Evolutionary conservation across 1,140 invertebrate genomes (phyloP).

Genomic region (Lamellibrachia luymesi): DNA sequence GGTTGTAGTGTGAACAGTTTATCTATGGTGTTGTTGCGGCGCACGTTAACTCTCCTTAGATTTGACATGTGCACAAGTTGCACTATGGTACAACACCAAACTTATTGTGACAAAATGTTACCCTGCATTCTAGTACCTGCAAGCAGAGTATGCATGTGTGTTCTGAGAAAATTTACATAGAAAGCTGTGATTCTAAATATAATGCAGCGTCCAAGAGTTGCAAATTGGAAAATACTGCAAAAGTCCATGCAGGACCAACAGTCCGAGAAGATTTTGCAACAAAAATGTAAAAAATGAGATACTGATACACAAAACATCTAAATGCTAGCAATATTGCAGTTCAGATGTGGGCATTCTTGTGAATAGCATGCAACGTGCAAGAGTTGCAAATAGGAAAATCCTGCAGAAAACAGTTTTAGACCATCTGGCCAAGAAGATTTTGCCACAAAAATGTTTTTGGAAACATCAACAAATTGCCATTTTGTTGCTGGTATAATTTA

Average conservation of each 20-base stretch:
- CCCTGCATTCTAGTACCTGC: neutral
- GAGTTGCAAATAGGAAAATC: neutral
- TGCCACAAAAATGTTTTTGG: neutral
- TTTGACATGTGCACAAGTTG: neutral
- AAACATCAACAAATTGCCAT: neutral
- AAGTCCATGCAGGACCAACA: neutral
- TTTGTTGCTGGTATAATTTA: neutral
- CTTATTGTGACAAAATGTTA: neutral
- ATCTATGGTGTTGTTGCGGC: neutral
- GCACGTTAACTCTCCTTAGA: neutral
- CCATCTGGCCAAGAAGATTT: neutral
- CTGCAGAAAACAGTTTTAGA: neutral
- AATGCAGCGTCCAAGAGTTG: neutral
- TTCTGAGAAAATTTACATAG: neutral
- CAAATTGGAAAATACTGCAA: neutral
- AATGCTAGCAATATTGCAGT: neutral
- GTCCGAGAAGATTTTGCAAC: neutral
- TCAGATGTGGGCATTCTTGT: neutral
- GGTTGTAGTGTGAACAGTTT: neutral
- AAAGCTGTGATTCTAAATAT: neutral
- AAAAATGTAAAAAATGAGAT: neutral
- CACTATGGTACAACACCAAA: neutral
- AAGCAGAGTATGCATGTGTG: neutral
- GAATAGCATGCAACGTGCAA: neutral
- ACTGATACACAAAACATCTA: neutral